A percentile compares a stretch with the other conserved stretches of the same genome.
Evolutionary conservation across 2,113 vertebrate species (phyloP).

Genomic region (Dicrurus megarhynchus): DNA sequence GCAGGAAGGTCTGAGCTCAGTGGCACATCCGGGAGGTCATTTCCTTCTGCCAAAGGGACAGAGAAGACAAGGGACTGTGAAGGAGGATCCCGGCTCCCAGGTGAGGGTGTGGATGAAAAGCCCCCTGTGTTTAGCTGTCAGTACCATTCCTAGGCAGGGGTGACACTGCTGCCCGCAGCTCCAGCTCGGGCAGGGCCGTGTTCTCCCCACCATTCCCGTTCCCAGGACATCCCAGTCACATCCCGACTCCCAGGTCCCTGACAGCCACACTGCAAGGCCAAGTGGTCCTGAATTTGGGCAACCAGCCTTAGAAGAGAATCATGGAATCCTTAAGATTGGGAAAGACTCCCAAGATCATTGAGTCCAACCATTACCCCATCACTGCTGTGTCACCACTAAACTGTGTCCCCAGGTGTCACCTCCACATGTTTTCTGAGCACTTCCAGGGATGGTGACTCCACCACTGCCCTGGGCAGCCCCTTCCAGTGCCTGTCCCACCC

Average conservation of each 20-base stretch:
- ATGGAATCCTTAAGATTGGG: not conserved
- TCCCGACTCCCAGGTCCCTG: not conserved
- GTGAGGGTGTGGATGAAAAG: not conserved
- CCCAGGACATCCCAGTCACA: not conserved
- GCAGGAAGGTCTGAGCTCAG: constrained; percentile 68
- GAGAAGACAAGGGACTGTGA: not conserved
- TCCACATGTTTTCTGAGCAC: not conserved
- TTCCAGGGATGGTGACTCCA: not conserved
- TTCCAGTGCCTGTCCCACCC: not conserved
- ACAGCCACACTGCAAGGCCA: not conserved
- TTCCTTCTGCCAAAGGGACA: constrained; percentile 85
- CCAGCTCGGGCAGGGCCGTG: not conserved
- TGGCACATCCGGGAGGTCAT: constrained; percentile 96
- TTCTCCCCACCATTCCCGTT: not conserved
- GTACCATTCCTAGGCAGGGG: not conserved
- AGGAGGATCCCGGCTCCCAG: not conserved
- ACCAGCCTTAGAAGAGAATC: not conserved
- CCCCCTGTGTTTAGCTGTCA: not conserved
- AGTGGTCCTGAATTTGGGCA: not conserved
- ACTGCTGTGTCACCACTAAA: not conserved
- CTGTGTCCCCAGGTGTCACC: not conserved
- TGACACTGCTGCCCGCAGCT: not conserved
- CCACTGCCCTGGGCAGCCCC: not conserved
- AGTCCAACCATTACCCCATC: not conserved
- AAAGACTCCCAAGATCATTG: not conserved